Conservation (phyloP, 2,797 vertebrate genomes). For the Mormyrops boulengeri region DNA sequence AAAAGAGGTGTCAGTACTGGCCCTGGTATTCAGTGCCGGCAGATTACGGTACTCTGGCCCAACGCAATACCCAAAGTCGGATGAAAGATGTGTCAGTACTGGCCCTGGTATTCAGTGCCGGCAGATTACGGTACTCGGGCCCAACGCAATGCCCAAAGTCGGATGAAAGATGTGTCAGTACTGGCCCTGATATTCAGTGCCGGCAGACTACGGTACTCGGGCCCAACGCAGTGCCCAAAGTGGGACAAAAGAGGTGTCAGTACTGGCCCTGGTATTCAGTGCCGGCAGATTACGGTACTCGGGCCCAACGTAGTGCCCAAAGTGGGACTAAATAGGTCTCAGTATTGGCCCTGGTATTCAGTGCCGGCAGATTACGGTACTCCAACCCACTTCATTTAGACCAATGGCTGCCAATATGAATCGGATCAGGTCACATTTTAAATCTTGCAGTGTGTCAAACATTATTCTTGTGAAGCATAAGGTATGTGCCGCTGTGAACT, state of each 20-base stretch:
- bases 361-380: neutral
- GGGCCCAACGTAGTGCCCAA: conserved; percentile 19
- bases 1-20: conserved; percentile 26
- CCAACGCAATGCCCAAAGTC: conserved; percentile 23
- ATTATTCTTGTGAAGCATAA: neutral
- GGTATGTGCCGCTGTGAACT: neutral
- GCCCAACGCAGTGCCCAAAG: conserved; percentile 17
- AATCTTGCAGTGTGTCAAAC: neutral
- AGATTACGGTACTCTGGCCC: no score
- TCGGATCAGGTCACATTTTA: neutral
- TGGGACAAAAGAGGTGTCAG: conserved; percentile 33
- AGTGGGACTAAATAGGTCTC: conserved; percentile 30
- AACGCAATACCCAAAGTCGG: conserved; percentile 26
- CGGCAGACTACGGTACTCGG: no score
- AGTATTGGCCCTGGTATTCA: neutral
- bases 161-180: conserved; percentile 32
- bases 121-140: no score
- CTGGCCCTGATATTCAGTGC: no score
- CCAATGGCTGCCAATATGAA: conserved; percentile 21
- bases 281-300: no score
- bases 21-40: no score
- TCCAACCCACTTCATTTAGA: neutral
- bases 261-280: no score
- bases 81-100: conserved; percentile 30
- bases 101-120: neutral